Evolutionary conservation across 2,888 invertebrate genomes (phyloP), one percentile per base, ranked within the genome.

Genomic region (Lamproptera curius): DNA sequence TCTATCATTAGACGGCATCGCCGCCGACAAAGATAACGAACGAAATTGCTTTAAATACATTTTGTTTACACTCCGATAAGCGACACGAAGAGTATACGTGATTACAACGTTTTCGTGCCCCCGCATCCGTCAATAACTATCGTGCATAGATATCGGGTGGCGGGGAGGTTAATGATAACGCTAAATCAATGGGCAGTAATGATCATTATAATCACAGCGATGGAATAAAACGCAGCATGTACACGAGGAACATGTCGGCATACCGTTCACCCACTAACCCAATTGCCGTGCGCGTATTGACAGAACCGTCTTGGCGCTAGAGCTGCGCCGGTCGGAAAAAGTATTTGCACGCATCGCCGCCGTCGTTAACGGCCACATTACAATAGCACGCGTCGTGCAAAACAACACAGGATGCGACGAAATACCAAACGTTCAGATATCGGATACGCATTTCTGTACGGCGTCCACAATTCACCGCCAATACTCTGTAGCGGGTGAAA

Each of bases 231-330:
- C 69, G 69, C n/a, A n/a, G n/a, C n/a, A n/a, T n/a, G n/a, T 70
- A 70, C 70, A 63, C 63, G 64, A 64, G 55, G 57, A 62, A 67
- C n/a, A n/a, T 11, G 13, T 31, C 2, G 31, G 31, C 13, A 31
- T 70, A 79, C 78, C 81, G 81, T 81, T 76, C 73, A 67, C 77
- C 87, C 65, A 85, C 78, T 87, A 68, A 85, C 87, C 87, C 70
- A 77, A 77, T 85, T 87, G 77, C 74, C 73, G 67, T 66, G 67
- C 67, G 69, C 77, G 74, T 78, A 83, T 79, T 84, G 83, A 81
- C 85, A 81, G 81, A 83, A 73, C 68, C 74, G 76, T 82, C 78
- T 85, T 83, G 85, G 82, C 84, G 69, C 65, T 63, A 57, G 64
- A 69, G 68, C 77, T 73, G 10, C 71, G 62, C 56, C 56, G 59